These are phyloP conservation scores for Motacilla tschutschensis DNA, from an alignment of 2,113 vertebrate genomes.

Conservation along the genomic window DNA sequence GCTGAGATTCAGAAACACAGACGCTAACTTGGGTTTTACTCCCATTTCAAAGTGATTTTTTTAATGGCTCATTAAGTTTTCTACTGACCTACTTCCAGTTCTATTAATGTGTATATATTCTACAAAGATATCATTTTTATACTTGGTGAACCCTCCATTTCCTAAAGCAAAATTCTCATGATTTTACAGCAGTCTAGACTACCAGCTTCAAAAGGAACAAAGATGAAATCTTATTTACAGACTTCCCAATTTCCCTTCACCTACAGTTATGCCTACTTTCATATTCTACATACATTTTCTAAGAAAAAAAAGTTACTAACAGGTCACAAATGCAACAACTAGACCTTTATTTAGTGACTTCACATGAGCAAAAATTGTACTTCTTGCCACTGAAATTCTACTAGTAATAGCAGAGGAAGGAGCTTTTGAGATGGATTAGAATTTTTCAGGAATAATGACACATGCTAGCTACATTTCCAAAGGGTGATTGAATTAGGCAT, in stretches of 20 bases:
- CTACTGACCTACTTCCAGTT: constrained; percentile 9
- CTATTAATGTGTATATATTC: neutral
- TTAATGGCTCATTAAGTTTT: neutral
- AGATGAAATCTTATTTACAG: neutral
- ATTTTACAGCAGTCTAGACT: neutral
- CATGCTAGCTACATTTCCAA: neutral
- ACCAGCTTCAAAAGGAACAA: neutral
- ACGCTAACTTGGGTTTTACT: neutral
- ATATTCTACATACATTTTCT: neutral
- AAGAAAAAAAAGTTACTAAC: neutral
- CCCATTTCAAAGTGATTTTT: neutral
- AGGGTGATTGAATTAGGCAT: neutral
- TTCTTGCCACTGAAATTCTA: neutral
- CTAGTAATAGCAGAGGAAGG: neutral
- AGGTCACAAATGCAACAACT: neutral
- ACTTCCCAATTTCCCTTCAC: neutral
- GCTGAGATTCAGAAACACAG: neutral
- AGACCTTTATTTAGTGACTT: neutral
- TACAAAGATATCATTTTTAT: neutral
- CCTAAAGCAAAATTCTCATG: neutral
- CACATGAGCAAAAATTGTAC: neutral
- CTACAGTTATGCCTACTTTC: neutral
- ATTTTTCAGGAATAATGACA: constrained; percentile 12
- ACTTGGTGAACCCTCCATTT: neutral
- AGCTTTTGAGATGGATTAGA: neutral